phyloP scores from a whole-genome alignment of 2,888 invertebrate genomes.

The Unio pictorum region DNA sequence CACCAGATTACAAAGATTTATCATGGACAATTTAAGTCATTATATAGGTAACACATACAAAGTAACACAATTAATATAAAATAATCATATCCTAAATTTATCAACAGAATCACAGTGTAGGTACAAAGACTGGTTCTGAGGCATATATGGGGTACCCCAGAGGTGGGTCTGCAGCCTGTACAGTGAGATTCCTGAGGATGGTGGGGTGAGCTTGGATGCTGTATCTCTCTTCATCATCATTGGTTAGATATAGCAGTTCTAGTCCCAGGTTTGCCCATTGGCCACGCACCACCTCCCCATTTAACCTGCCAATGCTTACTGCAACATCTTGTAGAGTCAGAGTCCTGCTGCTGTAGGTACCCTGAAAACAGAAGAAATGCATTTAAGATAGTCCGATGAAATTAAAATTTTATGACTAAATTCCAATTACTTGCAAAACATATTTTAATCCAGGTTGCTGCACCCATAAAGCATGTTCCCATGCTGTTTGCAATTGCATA shows the following conservation, averaged over 20 bases:
- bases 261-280: conserved; percentile 73
- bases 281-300: conserved; percentile 69
- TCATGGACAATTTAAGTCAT: too few relatives aligned
- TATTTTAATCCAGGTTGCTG: too few relatives aligned
- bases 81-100: neutral
- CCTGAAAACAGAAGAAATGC: conserved; percentile 46
- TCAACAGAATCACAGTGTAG: conserved; percentile 43
- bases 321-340: conserved; percentile 66
- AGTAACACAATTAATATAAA: too few relatives aligned
- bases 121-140: conserved; percentile 61
- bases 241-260: conserved; percentile 74
- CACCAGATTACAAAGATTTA: too few relatives aligned
- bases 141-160: conserved; percentile 72
- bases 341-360: conserved; percentile 68
- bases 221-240: conserved; percentile 74
- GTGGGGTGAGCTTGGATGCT: conserved; percentile 73
- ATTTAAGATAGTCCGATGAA: neutral
- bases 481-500: too few relatives aligned
- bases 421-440: too few relatives aligned
- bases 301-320: conserved; percentile 68
- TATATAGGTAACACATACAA: too few relatives aligned
- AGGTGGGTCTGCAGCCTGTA: conserved; percentile 73
- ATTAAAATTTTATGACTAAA: neutral
- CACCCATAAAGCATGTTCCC: too few relatives aligned
- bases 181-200: conserved; percentile 71